A percentile compares a stretch with the other conserved stretches of the same genome.
These are phyloP conservation scores for Solenopsis fugax DNA, from an alignment of 1,140 invertebrate species.

Conservation along the genomic window DNA sequence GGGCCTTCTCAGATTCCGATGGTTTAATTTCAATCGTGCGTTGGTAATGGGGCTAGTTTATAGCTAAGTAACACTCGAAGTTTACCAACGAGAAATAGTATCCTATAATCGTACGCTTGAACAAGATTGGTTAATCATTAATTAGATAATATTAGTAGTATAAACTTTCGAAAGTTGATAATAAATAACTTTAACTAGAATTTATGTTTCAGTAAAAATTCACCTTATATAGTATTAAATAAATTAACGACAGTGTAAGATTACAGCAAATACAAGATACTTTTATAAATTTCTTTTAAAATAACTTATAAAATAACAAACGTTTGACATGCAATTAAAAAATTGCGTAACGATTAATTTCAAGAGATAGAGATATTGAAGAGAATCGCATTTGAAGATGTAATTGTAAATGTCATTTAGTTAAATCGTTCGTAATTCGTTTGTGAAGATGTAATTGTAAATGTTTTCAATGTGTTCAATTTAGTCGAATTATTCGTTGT, in stretches of 20 bases:
- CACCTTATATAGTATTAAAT: neutral
- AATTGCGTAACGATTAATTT: neutral
- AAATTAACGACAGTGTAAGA: neutral
- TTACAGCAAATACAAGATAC: neutral
- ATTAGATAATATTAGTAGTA: constrained; percentile 14
- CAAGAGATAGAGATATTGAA: too few relatives aligned
- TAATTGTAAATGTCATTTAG: too few relatives aligned
- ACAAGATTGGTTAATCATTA: constrained; percentile 28
- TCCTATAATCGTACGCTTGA: constrained; percentile 8
- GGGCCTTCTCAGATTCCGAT: constrained; percentile 68
- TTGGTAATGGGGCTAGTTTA: constrained; percentile 36
- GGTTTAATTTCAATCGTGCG: constrained; percentile 69
- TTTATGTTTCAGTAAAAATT: neutral
- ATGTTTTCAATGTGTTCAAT: neutral
- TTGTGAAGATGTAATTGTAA: neutral
- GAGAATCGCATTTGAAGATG: too few relatives aligned
- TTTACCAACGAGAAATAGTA: neutral
- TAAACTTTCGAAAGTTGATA: neutral
- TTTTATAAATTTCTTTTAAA: constrained; percentile 5
- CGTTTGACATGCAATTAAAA: neutral
- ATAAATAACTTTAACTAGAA: neutral
- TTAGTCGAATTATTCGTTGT: neutral
- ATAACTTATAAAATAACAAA: neutral
- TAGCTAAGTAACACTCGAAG: constrained; percentile 44
- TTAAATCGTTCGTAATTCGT: neutral